phyloP scores from a whole-genome alignment of 2,113 vertebrate genomes.

The Brachypodius melanocephalos region DNA sequence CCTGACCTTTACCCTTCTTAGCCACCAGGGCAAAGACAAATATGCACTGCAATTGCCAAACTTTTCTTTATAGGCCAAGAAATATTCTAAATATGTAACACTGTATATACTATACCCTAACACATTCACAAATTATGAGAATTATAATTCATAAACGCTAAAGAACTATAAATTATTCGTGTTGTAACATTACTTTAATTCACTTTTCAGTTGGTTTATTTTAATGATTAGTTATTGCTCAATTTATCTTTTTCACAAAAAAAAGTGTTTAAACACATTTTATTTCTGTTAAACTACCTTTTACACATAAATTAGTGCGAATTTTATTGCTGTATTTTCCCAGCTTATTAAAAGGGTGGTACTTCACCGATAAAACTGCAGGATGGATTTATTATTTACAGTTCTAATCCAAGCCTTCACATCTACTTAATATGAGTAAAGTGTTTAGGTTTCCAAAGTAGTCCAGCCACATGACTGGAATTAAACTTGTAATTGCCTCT shows the following conservation, averaged over 20 bases:
- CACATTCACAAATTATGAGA: neutral
- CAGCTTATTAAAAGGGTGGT: slow-evolving; percentile 70
- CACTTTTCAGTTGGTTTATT: slow-evolving; percentile 34
- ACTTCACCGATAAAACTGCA: slow-evolving; percentile 65
- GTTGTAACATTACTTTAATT: neutral
- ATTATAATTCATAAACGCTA: slow-evolving; percentile 3
- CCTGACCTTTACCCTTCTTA: neutral
- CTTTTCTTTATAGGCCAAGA: neutral
- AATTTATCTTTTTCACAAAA: neutral
- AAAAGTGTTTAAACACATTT: neutral
- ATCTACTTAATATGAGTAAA: slow-evolving; percentile 77
- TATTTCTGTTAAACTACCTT: slow-evolving; percentile 12
- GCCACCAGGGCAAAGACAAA: neutral
- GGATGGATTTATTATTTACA: slow-evolving; percentile 73
- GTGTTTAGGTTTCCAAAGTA: slow-evolving; percentile 72
- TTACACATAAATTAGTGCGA: slow-evolving; percentile 56
- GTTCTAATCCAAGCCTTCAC: slow-evolving; percentile 54
- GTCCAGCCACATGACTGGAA: slow-evolving; percentile 76
- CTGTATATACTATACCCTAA: neutral
- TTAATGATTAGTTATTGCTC: slow-evolving; percentile 27
- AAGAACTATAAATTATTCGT: slow-evolving; percentile 2
- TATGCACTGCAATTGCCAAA: neutral
- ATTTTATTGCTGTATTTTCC: slow-evolving; percentile 67
- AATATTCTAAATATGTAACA: slow-evolving; percentile 29
- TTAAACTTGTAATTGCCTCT: slow-evolving; percentile 80